A percentile compares a stretch with the other conserved stretches of the same genome.
phyloP scores from a whole-genome alignment of 2,888 invertebrate species.

The Halocaridina rubra region DNA sequence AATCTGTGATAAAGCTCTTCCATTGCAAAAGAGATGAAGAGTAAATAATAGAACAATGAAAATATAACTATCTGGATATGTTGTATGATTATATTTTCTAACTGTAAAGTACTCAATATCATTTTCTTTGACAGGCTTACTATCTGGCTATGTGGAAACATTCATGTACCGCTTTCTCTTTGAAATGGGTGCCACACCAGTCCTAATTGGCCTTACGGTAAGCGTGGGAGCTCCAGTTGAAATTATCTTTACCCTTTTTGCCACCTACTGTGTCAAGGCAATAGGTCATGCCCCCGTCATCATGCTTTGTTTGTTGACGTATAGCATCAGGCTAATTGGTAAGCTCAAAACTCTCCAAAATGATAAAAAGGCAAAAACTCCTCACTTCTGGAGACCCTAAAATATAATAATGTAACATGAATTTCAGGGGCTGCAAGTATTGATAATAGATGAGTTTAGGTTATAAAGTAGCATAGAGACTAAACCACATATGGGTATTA shows the following conservation, averaged over 20 bases:
- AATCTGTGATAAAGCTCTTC: too few species aligned
- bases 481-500: too few species aligned
- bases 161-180: conserved; percentile 84
- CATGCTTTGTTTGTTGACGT: conserved; percentile 27
- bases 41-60: too few species aligned
- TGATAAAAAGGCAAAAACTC: too few species aligned
- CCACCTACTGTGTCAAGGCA: background rate
- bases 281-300: conserved; percentile 31
- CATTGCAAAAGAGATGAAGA: too few species aligned
- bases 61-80: too few species aligned
- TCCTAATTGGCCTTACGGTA: conserved; percentile 84
- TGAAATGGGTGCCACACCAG: conserved; percentile 79
- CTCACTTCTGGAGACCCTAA: too few species aligned
- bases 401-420: too few species aligned
- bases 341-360: background rate
- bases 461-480: too few species aligned
- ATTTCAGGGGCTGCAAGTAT: too few species aligned
- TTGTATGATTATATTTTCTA: too few species aligned
- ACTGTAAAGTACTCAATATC: background rate
- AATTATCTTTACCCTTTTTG: conserved; percentile 1
- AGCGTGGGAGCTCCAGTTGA: conserved; percentile 76
- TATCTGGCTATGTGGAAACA: conserved; percentile 79
- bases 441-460: too few species aligned
- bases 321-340: conserved; percentile 38
- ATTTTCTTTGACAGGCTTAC: background rate